These are phyloP conservation scores for Thymelicus sylvestris DNA, from an alignment of 2,888 invertebrate genomes.

Conservation along the genomic window DNA sequence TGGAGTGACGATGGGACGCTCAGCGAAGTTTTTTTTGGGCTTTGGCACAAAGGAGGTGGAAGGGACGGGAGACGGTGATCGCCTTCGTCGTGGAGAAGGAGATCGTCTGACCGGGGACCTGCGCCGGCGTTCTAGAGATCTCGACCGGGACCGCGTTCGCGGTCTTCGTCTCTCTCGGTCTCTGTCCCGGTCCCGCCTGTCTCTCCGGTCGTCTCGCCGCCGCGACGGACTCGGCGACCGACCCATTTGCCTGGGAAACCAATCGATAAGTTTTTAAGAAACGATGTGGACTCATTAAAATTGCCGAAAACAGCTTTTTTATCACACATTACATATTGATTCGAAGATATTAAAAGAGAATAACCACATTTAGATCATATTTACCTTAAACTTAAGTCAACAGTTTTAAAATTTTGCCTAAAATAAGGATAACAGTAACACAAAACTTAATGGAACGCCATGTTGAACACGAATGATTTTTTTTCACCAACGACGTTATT, in stretches of 20 bases:
- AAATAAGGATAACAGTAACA: slow-evolving; percentile 68
- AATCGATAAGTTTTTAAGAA: slow-evolving; percentile 38
- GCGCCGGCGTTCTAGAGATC: slow-evolving; percentile 72
- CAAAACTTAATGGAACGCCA: slow-evolving; percentile 75
- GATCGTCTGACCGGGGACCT: slow-evolving; percentile 74
- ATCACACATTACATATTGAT: background rate
- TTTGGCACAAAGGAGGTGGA: slow-evolving; percentile 70
- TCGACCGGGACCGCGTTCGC: slow-evolving; percentile 72
- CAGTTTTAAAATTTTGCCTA: slow-evolving; percentile 69
- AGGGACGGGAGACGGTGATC: slow-evolving; percentile 68
- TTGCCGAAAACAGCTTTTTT: background rate
- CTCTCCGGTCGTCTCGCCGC: slow-evolving; percentile 65
- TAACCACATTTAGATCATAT: slow-evolving; percentile 32
- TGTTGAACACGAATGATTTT: slow-evolving; percentile 63
- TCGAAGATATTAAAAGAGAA: background rate
- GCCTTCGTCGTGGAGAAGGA: slow-evolving; percentile 61
- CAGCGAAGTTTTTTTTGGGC: slow-evolving; percentile 73
- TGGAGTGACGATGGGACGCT: slow-evolving; percentile 89
- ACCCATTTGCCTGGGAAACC: slow-evolving; percentile 64
- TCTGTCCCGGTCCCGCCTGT: slow-evolving; percentile 60
- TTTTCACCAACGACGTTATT: slow-evolving; percentile 44
- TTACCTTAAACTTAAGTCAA: slow-evolving; percentile 71
- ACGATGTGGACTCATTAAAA: background rate
- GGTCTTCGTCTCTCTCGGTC: slow-evolving; percentile 73
- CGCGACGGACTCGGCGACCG: slow-evolving; percentile 81